Conservation (phyloP, 2,113 vertebrate genomes). For the Taxidea taxus region DNA sequence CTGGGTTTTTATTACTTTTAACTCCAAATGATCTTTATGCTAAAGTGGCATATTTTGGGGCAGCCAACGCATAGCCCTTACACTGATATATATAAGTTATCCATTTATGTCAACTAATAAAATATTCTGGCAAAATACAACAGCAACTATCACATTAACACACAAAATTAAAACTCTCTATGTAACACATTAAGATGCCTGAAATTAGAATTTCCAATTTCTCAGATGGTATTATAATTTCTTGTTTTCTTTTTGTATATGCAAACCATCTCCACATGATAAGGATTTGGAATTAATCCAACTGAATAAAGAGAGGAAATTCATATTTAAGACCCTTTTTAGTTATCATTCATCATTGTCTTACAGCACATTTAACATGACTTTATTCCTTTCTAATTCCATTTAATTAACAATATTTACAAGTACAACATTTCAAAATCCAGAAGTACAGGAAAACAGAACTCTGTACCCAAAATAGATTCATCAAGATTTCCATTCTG, state of each 20-base stretch:
- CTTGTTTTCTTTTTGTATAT: not conserved
- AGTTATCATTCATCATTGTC: not conserved
- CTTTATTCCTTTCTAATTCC: slow-evolving; percentile 18
- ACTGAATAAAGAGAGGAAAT: not conserved
- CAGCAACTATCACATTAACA: not conserved
- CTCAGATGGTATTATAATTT: not conserved
- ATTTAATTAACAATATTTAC: not conserved
- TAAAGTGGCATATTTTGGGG: not conserved
- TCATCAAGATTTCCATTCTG: not conserved
- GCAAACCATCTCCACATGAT: not conserved
- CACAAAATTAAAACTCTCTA: not conserved
- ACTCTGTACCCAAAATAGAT: not conserved
- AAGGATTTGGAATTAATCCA: not conserved
- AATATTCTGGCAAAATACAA: not conserved
- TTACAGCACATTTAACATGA: not conserved
- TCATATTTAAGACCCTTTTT: not conserved
- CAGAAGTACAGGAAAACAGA: not conserved
- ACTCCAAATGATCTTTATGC: not conserved
- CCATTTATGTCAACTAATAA: not conserved
- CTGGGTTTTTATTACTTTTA: not conserved
- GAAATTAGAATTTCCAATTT: not conserved
- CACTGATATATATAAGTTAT: not conserved
- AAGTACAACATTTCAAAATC: not conserved
- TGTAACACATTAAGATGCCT: not conserved
- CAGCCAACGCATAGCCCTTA: not conserved